Base-by-base conservation (phyloP, 2,888 invertebrate genomes). In the Philaethria dido region DNA sequence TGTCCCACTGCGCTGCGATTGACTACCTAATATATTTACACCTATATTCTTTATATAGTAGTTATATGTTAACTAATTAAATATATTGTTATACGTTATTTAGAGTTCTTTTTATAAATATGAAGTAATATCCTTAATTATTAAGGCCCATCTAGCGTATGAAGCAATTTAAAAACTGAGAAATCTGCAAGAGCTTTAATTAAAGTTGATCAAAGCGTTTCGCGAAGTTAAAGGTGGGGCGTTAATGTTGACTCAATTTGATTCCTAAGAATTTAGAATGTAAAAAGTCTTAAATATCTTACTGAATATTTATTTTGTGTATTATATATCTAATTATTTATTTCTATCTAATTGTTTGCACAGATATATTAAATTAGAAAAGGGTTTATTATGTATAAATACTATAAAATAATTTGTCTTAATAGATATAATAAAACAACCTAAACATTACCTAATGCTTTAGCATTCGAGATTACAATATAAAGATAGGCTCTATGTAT, bases 161-260 rank as follows among this genome's bases (percentile, higher is more conserved):
- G 72, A 77, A 77, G 78, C 72, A 76, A 78, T 80, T 80, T 77
- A 77, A 81, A 80, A 80, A 81, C 74, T 75, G 73, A 77, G 77
- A 77, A 78, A 77, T 76, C 73, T 69, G 77, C 75, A 74, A 80
- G 78, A 75, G 75, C 77, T 82, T 80, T 80, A 80, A 82, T 80
- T 81, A 81, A 78, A 79, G 74, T 75, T 77, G 76, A 79, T 81
- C 77, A 81, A 82, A 82, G 81, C 69, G 71, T 62, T 59, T 67
- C 65, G 52, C 50, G 47, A 67, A 64, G 59, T 64, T 62, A 50
- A 29, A 54, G 47, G 33, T 64, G 39, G n/a, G 29, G 29, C 62
- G 45, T 50, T 57, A 39, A 16, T 52, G 54, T 64, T 64, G 64
- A 64, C 42, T 64, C 59, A 48, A 57, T 64, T 48, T 48, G 39